Evolutionary conservation across 2,888 invertebrate species (phyloP).

Genomic region (Silvanus unidentatus): DNA sequence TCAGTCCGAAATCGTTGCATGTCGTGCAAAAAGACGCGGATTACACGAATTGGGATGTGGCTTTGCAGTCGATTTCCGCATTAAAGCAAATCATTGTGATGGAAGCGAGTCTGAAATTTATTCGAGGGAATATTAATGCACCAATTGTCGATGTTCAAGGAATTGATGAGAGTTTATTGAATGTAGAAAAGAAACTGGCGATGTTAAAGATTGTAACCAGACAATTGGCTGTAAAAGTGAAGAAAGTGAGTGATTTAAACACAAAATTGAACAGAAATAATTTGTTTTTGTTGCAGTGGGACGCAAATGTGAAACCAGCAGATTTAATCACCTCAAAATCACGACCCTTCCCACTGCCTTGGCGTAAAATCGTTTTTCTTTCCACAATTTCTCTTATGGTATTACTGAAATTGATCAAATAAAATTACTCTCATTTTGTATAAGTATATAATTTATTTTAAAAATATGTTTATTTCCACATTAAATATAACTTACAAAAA

Average conservation of each 20-base stretch:
- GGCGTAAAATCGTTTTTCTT: slow-evolving; percentile 24
- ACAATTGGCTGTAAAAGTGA: slow-evolving; percentile 16
- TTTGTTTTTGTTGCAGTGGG: slow-evolving; percentile 44
- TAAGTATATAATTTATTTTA: slow-evolving; percentile 12
- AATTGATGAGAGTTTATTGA: slow-evolving; percentile 14
- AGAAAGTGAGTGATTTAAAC: slow-evolving; percentile 15
- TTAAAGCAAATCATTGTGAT: slow-evolving; percentile 55
- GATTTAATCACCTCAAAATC: slow-evolving; percentile 46
- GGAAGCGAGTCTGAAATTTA: slow-evolving; percentile 53
- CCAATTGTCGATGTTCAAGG: slow-evolving; percentile 14
- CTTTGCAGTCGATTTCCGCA: slow-evolving; percentile 51
- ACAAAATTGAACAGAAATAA: neutral
- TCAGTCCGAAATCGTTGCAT: slow-evolving; percentile 48
- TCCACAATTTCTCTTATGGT: slow-evolving; percentile 8
- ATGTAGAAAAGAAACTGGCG: slow-evolving; percentile 13
- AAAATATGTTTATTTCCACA: slow-evolving; percentile 39
- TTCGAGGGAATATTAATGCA: slow-evolving; percentile 44
- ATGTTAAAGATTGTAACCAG: slow-evolving; percentile 11
- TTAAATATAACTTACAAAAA: slow-evolving; percentile 46
- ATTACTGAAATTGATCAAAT: too few relatives aligned
- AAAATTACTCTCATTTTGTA: neutral
- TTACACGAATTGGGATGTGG: slow-evolving; percentile 53
- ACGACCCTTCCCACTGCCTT: slow-evolving; percentile 19
- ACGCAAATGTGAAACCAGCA: slow-evolving; percentile 46
- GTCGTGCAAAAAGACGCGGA: slow-evolving; percentile 38